These are phyloP conservation scores for Setipinna tenuifilis DNA, from an alignment of 2,797 vertebrate species.

Conservation along the genomic window DNA sequence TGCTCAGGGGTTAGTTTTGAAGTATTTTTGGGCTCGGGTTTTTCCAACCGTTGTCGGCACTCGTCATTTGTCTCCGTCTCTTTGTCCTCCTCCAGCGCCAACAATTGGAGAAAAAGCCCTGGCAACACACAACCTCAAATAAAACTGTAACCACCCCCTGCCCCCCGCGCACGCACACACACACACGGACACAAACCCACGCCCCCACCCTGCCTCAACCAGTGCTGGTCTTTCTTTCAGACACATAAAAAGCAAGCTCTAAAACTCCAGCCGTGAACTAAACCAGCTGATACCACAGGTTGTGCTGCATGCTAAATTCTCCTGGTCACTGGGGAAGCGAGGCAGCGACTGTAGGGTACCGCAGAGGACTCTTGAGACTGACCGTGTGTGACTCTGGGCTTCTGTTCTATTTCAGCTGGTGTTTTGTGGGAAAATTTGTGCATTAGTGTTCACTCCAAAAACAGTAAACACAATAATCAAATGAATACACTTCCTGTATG, in stretches of 20 bases:
- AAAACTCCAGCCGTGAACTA: not conserved
- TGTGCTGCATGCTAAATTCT: not conserved
- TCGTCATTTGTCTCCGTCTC: not conserved
- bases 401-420: too few relatives aligned
- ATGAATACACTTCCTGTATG: not conserved
- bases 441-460: not conserved
- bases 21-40: not conserved
- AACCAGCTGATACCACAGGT: not conserved
- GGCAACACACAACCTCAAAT: not conserved
- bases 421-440: not conserved
- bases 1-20: constrained; percentile 31
- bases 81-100: not conserved
- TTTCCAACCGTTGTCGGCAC: not conserved
- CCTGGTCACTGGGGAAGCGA: not conserved
- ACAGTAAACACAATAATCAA: not conserved
- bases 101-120: not conserved
- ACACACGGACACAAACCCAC: not conserved
- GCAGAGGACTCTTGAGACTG: too few relatives aligned
- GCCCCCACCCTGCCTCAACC: too few relatives aligned
- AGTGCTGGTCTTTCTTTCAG: not conserved
- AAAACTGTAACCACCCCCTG: not conserved
- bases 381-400: too few relatives aligned
- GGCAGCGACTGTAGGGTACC: not conserved
- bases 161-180: too few relatives aligned
- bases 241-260: not conserved